phyloP scores from a whole-genome alignment of 2,113 vertebrate species.

The Leucoraja erinaceus region DNA sequence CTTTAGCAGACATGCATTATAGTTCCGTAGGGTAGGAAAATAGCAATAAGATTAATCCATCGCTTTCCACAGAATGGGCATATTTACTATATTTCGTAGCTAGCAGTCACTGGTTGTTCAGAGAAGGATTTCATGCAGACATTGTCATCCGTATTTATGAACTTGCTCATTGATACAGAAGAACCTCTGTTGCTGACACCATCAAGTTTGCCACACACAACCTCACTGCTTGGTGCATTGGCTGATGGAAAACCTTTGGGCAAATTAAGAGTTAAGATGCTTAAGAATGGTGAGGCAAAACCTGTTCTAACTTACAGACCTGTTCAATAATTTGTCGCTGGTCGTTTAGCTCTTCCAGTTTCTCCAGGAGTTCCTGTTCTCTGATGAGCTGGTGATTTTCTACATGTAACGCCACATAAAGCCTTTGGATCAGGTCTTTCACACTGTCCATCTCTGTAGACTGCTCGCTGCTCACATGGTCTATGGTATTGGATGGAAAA shows the following conservation, averaged over 20 bases:
- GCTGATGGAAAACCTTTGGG: background rate
- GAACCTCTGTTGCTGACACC: background rate
- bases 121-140: background rate
- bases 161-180: background rate
- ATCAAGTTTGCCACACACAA: background rate
- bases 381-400: slow-evolving; percentile 67
- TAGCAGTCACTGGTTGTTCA: background rate
- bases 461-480: slow-evolving; percentile 51
- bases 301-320: slow-evolving; percentile 54
- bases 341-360: slow-evolving; percentile 67
- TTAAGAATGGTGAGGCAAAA: background rate
- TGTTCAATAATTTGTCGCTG: slow-evolving; percentile 76
- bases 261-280: background rate
- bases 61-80: background rate
- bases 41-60: no score
- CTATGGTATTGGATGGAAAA: slow-evolving; percentile 49
- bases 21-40: no score
- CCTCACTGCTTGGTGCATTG: background rate
- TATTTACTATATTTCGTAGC: background rate
- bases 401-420: slow-evolving; percentile 70
- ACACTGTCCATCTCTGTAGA: slow-evolving; percentile 59
- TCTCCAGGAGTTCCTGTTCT: slow-evolving; percentile 69
- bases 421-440: slow-evolving; percentile 71
- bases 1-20: no score
- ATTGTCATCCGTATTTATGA: background rate